phyloP scores from a whole-genome alignment of 2,888 invertebrate genomes.

The Aspidiotus rigidus region DNA sequence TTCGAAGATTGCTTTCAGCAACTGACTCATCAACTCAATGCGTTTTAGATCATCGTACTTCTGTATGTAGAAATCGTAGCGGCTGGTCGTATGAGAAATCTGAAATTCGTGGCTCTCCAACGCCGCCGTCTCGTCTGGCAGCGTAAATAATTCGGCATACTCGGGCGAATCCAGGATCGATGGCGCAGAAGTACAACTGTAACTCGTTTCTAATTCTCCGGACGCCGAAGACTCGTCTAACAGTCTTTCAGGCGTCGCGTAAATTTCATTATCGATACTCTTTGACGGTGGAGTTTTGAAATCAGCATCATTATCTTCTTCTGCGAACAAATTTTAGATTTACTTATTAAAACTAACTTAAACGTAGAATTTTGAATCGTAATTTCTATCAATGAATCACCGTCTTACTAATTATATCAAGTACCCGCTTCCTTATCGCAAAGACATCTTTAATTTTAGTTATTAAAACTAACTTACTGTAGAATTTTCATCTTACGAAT shows the following conservation, averaged over 20 bases:
- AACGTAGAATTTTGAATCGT: no score
- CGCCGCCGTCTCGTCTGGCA: background rate
- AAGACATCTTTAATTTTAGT: no score
- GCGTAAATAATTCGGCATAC: no score
- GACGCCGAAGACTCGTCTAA: background rate
- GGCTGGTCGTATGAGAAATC: background rate
- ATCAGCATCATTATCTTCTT: background rate
- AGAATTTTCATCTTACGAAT: no score
- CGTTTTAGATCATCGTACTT: background rate
- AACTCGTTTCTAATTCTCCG: background rate
- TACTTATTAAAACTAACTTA: no score
- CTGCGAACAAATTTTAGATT: background rate
- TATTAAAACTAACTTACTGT: no score
- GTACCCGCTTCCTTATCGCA: no score
- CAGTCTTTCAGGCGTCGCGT: slow-evolving; percentile 1
- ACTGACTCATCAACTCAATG: background rate
- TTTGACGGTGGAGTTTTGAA: background rate
- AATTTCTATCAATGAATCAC: no score
- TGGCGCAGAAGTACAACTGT: no score
- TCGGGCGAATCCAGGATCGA: no score
- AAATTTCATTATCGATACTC: background rate
- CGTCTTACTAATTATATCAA: no score
- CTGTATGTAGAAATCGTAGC: background rate
- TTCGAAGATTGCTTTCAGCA: background rate
- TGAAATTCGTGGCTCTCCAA: background rate